Base-by-base conservation (phyloP, 2,113 vertebrate species). In the Phaetusa simplex region DNA sequence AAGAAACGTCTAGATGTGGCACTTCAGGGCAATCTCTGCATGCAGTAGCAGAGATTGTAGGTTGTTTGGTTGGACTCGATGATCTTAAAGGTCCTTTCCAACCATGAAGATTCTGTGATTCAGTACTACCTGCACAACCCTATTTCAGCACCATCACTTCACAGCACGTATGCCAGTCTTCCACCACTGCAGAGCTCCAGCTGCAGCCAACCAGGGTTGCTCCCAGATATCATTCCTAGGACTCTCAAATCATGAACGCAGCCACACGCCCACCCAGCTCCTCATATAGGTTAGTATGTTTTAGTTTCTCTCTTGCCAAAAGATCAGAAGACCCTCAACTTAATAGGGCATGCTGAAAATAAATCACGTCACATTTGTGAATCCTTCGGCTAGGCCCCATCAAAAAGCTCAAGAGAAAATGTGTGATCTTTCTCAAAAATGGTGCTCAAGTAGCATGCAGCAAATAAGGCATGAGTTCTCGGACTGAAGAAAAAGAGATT, bases 151-250 rank as follows among this genome's bases (percentile, higher is more conserved):
- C 21, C 47, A 8, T 5, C 4, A 2, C 56, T 82, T 58, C 81
- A 62, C 32, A 79, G 66, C 0, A 1, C 22, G 4, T 20, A n/a
- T 0, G 0, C 5, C 22, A 30, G 14, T 23, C 59, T 66, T 66
- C 8, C 14, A 38, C 19, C 73, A 20, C 42, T 18, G 47, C 43
- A 52, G 43, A 80, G 34, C 23, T 88, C 32, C 50, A 66, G 22
- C 19, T 4, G 34, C n/a, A 80, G 34, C 8, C 27, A 58, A 22
- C 86, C 0, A 0, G 36, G 22, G 50, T 38, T 86, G 9, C 38
- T 47, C 49, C 45, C 17, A 78, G 36, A 20, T 3, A 19, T 23
- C 32, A 55, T n/a, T 53, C 27, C 72, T 29, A 19, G 27, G 49
- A 49, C n/a, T 66, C 34, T 4, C 2, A 0, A 76, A 67, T 15